Percentiles rank a stretch among this genome's conserved stretches.
phyloP scores from a whole-genome alignment of 1,140 invertebrate species.

The Sycobia sp. region DNA sequence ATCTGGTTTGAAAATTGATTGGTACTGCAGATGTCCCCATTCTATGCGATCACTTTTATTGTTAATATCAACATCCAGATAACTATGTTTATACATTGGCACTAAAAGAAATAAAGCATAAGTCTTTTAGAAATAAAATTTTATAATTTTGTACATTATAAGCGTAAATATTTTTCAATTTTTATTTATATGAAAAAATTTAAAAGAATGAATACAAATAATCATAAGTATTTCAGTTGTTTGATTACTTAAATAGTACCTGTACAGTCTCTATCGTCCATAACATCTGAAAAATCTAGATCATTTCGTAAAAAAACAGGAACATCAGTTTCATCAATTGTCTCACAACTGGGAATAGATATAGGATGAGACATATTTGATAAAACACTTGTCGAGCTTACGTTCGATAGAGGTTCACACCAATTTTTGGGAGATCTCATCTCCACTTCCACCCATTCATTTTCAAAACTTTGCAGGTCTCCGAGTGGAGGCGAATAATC shows the following conservation, averaged over 20 bases:
- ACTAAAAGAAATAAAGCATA: constrained; percentile 55
- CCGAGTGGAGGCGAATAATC: constrained; percentile 71
- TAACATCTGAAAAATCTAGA: constrained; percentile 62
- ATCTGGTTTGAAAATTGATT: constrained; percentile 84
- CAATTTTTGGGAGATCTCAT: constrained; percentile 70
- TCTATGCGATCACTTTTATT: constrained; percentile 90
- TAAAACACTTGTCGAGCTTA: constrained; percentile 40
- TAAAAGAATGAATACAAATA: constrained; percentile 15
- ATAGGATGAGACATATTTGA: constrained; percentile 47
- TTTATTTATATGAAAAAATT: no score
- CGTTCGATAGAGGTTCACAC: constrained; percentile 52
- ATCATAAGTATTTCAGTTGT: constrained; percentile 1
- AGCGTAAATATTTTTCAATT: no score
- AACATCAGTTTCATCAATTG: constrained; percentile 65
- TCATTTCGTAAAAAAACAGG: constrained; percentile 70
- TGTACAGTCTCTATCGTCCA: constrained; percentile 63
- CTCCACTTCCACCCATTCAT: constrained; percentile 89
- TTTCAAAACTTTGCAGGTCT: constrained; percentile 80
- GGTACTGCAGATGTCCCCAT: constrained; percentile 93
- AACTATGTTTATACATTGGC: constrained; percentile 77
- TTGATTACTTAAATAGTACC: constrained; percentile 47
- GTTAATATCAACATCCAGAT: constrained; percentile 86
- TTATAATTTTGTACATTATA: no score
- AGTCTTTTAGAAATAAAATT: no score
- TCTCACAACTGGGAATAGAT: constrained; percentile 49